Evolutionary conservation across 1,140 invertebrate species (phyloP).

Genomic region (Capitella teleta): DNA sequence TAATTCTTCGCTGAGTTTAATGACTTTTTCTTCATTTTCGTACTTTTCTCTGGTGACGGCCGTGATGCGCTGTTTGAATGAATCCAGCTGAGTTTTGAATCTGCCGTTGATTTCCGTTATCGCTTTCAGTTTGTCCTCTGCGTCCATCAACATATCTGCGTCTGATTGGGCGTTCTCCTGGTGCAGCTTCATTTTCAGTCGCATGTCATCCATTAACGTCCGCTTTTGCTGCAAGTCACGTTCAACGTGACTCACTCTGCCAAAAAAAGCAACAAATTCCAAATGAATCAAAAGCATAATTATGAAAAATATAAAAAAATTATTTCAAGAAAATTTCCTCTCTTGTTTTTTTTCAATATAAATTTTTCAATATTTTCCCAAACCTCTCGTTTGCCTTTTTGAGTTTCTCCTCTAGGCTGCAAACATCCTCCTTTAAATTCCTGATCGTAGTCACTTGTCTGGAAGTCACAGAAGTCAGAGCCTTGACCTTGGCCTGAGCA

Average conservation of each 20-base stretch:
- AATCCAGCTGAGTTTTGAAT: slow-evolving; percentile 31
- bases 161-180: slow-evolving; percentile 30
- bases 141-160: slow-evolving; percentile 26
- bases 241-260: slow-evolving; percentile 30
- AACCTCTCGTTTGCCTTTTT: too few relatives aligned
- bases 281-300: too few relatives aligned
- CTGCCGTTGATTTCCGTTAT: slow-evolving; percentile 25
- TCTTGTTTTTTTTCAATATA: too few relatives aligned
- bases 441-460: too few relatives aligned
- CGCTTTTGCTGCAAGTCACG: slow-evolving; percentile 35
- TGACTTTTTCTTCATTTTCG: slow-evolving; percentile 31
- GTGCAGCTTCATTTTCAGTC: slow-evolving; percentile 26
- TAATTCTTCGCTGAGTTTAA: slow-evolving; percentile 22
- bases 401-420: too few relatives aligned
- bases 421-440: too few relatives aligned
- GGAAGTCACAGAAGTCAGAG: too few relatives aligned
- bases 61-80: slow-evolving; percentile 26
- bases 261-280: slow-evolving; percentile 2
- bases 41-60: slow-evolving; percentile 29
- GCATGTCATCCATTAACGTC: slow-evolving; percentile 31
- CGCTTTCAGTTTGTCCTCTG: slow-evolving; percentile 28
- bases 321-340: too few relatives aligned
- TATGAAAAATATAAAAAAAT: too few relatives aligned
- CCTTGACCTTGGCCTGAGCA: too few relatives aligned
- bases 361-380: too few relatives aligned